Evolutionary conservation across 2,113 vertebrate species (phyloP).

Genomic region (Parus major): DNA sequence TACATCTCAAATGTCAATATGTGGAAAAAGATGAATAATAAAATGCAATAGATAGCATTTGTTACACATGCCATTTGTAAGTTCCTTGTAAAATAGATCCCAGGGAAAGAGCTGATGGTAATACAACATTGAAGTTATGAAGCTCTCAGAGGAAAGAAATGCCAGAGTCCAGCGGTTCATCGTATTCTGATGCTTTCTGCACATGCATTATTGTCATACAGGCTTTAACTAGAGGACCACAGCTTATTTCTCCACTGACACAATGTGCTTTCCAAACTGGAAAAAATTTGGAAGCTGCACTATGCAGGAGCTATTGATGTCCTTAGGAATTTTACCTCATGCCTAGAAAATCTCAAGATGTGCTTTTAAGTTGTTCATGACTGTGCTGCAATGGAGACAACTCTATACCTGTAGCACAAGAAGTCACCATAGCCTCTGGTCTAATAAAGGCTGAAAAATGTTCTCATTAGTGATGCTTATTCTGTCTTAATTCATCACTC

Average conservation of each 20-base stretch:
- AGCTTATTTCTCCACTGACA: background rate
- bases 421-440: background rate
- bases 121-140: background rate
- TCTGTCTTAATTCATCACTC: background rate
- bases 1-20: slow-evolving; percentile 75
- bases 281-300: background rate
- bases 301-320: background rate
- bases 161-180: background rate
- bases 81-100: slow-evolving; percentile 47
- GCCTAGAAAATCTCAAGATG: background rate
- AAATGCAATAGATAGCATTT: slow-evolving; percentile 64
- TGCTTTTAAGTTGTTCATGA: background rate
- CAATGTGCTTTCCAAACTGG: background rate
- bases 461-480: background rate
- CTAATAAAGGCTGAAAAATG: background rate
- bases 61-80: slow-evolving; percentile 63
- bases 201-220: background rate
- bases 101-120: background rate
- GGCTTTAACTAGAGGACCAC: background rate
- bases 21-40: slow-evolving; percentile 66
- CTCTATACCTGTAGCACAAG: background rate
- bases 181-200: background rate
- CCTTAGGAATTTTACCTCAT: background rate
- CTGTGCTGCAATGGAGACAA: background rate
- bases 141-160: background rate